Evolutionary conservation across 2,113 vertebrate genomes (phyloP).

Genomic region (Hyperopisus bebe): DNA sequence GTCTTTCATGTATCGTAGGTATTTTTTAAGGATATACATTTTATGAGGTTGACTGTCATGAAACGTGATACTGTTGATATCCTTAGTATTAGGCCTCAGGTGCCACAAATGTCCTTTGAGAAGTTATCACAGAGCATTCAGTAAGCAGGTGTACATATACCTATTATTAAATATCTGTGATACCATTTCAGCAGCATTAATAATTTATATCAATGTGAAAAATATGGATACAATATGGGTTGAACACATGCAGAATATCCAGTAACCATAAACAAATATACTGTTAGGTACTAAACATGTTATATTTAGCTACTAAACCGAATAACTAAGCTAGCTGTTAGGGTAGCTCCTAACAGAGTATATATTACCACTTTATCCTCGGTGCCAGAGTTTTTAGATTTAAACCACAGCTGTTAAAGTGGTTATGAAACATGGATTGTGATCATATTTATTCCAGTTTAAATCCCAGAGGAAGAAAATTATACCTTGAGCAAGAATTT

Average conservation of each 20-base stretch:
- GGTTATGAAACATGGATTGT: background rate
- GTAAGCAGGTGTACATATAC: background rate
- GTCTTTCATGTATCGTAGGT: background rate
- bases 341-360: background rate
- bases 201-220: background rate
- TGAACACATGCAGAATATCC: background rate
- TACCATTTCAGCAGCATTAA: background rate
- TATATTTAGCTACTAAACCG: background rate
- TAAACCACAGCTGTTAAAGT: background rate
- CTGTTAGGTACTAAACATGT: background rate
- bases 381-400: background rate
- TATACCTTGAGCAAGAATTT: background rate
- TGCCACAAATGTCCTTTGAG: background rate
- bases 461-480: conserved; percentile 4
- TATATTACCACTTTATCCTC: background rate
- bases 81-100: background rate
- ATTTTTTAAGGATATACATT: background rate
- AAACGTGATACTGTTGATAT: background rate
- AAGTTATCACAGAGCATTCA: background rate
- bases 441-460: background rate
- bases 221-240: background rate
- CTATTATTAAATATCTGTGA: background rate
- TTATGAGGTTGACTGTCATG: background rate
- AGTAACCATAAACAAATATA: conserved; percentile 5
- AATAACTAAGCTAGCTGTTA: background rate